Conservation (phyloP, 2,888 invertebrate species). For the Allygus modestus region DNA sequence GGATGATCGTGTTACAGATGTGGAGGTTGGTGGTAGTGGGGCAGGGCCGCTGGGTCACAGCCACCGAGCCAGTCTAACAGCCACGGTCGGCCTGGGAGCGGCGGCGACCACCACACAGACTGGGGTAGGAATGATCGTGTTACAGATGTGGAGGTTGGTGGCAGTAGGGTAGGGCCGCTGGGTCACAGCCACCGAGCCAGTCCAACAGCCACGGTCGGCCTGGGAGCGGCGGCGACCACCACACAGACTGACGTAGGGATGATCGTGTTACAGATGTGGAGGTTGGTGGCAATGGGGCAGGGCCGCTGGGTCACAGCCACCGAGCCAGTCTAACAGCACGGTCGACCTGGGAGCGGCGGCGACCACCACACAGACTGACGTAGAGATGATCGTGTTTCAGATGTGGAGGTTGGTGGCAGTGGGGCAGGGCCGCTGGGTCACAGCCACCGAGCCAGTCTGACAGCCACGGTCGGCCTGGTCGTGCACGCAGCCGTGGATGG, state of each 20-base stretch:
- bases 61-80: constrained; percentile 86
- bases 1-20: constrained; percentile 88
- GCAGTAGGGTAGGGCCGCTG: constrained; percentile 48
- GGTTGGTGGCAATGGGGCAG: constrained; percentile 68
- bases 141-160: constrained; percentile 74
- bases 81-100: constrained; percentile 98
- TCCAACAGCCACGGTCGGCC: constrained; percentile 96
- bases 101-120: constrained; percentile 97
- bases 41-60: constrained; percentile 55
- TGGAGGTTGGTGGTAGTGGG: constrained; percentile 72
- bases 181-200: constrained; percentile 76
- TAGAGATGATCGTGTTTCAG: constrained; percentile 92
- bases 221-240: constrained; percentile 99
- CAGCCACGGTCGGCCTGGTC: constrained; percentile 97
- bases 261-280: constrained; percentile 88
- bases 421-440: constrained; percentile 31
- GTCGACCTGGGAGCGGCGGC: constrained; percentile 98
- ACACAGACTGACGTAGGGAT: constrained; percentile 97
- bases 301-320: constrained; percentile 53
- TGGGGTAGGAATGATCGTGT: constrained; percentile 96
- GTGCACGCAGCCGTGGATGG: constrained; percentile 99
- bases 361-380: constrained; percentile 96
- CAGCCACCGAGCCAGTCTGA: constrained; percentile 81
- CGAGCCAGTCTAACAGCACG: constrained; percentile 90
- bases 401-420: constrained; percentile 73